Base-by-base conservation (phyloP, 2,888 invertebrate genomes). In the Globia sparganii region DNA sequence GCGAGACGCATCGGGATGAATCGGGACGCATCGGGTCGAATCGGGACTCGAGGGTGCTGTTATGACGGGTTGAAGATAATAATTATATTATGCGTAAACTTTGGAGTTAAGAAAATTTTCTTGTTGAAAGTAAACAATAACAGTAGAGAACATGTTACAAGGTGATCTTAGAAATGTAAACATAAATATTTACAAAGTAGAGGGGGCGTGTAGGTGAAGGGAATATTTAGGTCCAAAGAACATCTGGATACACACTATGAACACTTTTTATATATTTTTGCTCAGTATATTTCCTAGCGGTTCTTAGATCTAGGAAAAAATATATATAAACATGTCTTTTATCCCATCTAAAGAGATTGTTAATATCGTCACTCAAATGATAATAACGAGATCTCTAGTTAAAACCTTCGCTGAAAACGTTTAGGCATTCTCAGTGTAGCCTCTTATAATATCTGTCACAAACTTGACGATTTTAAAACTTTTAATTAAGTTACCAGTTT, bases 1-100 rank as follows among this genome's bases (percentile, higher is more conserved):
- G 68, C 75, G 77, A 28, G 66, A 72, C 86, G 90, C 89, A 91
- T 91, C 88, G 88, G 83, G 80, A 69, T 31, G 59, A 59, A 31
- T 46, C 46, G 59, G 28, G 66, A 74, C 86, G 90, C 88, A 91
- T 91, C 88, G 88, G 83, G 78, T 66, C 31, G 59, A 46, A 31
- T 49, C 46, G 59, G 61, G n/a, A 64, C 62, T 83, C 71, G 74
- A 75, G 72, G 80, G 69, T 31, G 66, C 70, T 76, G 79, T 77
- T 86, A 80, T 85, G 88, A 88, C 80, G 65, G 79, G 61, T 75
- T 77, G 11, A 64, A 74, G 53, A 64, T 62, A 13, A 21, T 59
- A 43, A 13, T n/a, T n/a, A n/a, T 43, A 40, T 13, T 43, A 8
- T 43, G 31, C 70, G 49, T 40, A 79, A 59, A 78, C 68, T 83